Conservation (phyloP, 2,888 invertebrate species). For the Junonia oenone region DNA sequence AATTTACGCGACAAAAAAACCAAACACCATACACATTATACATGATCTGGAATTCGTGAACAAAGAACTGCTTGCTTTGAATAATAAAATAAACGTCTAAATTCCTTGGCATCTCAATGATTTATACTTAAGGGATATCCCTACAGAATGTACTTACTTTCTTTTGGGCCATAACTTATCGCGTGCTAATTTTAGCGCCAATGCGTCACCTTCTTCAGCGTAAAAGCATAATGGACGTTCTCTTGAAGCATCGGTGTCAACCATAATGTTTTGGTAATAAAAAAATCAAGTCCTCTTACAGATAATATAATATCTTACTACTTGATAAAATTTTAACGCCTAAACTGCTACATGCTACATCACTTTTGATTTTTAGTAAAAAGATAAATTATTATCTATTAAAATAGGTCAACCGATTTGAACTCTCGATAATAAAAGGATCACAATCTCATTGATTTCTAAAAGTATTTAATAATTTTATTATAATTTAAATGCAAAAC, state of each 20-base stretch:
- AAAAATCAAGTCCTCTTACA: neutral
- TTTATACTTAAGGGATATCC: neutral
- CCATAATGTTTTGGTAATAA: neutral
- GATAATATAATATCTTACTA: no score
- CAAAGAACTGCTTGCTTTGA: neutral
- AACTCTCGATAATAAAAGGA: no score
- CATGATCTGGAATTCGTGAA: neutral
- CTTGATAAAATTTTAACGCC: no score
- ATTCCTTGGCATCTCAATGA: neutral
- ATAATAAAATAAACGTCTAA: neutral
- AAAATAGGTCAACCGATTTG: no score
- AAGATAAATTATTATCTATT: no score
- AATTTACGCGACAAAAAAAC: neutral
- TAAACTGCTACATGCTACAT: no score
- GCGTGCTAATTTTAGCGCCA: conserved; percentile 32
- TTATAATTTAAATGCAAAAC: no score
- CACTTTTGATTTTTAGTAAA: no score
- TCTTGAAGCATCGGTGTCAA: conserved; percentile 8
- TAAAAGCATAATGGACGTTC: conserved; percentile 23
- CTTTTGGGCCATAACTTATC: conserved; percentile 3
- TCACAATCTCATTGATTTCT: no score
- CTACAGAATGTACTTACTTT: conserved; percentile 2
- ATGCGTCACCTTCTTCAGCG: conserved; percentile 30
- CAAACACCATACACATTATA: neutral
- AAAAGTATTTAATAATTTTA: no score